These are phyloP conservation scores for Macrophya alboannulata DNA, from an alignment of 2,888 invertebrate species.

Conservation along the genomic window DNA sequence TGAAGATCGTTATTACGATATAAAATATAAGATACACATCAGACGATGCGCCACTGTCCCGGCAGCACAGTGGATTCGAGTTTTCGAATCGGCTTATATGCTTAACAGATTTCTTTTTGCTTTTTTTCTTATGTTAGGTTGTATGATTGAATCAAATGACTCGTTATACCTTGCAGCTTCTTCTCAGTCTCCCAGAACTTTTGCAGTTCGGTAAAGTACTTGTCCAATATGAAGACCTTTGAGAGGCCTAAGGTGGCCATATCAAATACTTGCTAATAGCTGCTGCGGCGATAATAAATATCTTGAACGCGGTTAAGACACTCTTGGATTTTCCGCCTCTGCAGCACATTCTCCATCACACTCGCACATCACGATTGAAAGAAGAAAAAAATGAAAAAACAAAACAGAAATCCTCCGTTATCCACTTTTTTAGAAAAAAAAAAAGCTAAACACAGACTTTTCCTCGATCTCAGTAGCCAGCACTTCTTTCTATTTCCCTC, in stretches of 20 bases:
- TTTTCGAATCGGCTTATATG: background rate
- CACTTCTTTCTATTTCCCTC: too few species aligned
- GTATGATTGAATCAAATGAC: conserved; percentile 8
- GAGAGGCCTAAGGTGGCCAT: conserved; percentile 98
- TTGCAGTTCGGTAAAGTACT: conserved; percentile 97
- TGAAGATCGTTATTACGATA: conserved; percentile 25
- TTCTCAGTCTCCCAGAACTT: conserved; percentile 99
- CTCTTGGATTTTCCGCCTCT: conserved; percentile 63
- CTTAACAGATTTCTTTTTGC: background rate
- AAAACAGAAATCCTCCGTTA: too few species aligned
- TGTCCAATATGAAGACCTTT: conserved; percentile 98
- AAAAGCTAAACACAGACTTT: too few species aligned
- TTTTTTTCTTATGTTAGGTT: background rate
- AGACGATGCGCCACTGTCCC: background rate
- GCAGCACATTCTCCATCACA: conserved; percentile 73
- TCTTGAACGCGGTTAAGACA: background rate
- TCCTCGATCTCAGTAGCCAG: too few species aligned
- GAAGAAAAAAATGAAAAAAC: conserved; percentile 12
- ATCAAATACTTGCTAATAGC: conserved; percentile 74
- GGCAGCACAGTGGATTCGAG: background rate
- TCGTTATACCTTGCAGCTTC: conserved; percentile 93
- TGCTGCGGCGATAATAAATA: background rate
- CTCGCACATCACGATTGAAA: conserved; percentile 72
- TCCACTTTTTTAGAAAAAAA: too few species aligned
- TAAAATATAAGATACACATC: background rate